Evolutionary conservation across 2,797 vertebrate species (phyloP).

Genomic region (Pyrocephalus nanus): DNA sequence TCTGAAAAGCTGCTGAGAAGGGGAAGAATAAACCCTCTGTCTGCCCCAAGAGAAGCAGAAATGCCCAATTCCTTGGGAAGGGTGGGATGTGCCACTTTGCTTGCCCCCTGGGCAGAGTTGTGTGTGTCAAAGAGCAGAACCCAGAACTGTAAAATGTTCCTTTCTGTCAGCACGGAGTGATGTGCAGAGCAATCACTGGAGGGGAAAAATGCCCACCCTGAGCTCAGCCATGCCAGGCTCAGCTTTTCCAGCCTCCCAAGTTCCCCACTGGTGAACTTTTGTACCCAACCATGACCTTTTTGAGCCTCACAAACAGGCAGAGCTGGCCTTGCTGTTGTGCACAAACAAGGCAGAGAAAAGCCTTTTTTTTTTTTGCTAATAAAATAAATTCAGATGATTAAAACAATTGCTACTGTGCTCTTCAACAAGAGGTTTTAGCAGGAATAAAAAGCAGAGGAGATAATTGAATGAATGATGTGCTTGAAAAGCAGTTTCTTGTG

Average conservation of each 20-base stretch:
- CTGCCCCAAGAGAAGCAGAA: neutral
- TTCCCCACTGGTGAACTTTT: slow-evolving; percentile 16
- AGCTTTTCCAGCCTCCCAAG: neutral
- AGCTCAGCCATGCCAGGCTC: neutral
- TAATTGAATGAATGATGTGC: neutral
- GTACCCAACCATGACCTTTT: neutral
- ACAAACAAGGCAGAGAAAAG: neutral
- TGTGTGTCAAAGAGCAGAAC: neutral
- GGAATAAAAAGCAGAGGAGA: neutral
- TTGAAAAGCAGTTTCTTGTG: neutral
- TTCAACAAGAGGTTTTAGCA: neutral
- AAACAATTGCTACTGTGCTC: neutral
- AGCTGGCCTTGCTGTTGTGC: neutral
- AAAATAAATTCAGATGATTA: neutral
- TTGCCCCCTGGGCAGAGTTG: neutral
- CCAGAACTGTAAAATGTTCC: neutral
- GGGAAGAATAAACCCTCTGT: slow-evolving; percentile 55
- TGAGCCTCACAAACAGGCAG: slow-evolving; percentile 1
- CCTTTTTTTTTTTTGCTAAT: neutral
- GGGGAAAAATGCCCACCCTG: neutral
- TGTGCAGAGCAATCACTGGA: neutral
- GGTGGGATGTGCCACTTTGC: neutral
- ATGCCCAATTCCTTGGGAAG: neutral
- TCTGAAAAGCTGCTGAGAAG: neutral
- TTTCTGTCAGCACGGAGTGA: neutral